These are phyloP conservation scores for Lithobates sylvaticus DNA, from an alignment of 2,797 vertebrate species.

Conservation along the genomic window DNA sequence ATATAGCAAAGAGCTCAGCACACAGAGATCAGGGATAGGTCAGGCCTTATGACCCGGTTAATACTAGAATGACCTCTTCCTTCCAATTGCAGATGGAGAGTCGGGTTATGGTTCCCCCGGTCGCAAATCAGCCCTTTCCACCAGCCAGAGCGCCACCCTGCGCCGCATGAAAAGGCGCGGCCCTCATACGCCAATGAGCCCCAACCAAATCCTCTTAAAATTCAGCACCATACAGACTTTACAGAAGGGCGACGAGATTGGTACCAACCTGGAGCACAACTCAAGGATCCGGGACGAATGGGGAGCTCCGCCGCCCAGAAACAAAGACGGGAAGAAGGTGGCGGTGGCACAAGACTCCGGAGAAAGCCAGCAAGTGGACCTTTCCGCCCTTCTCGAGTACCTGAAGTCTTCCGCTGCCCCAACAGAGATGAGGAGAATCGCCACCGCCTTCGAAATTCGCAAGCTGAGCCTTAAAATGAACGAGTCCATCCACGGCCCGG, in stretches of 20 bases:
- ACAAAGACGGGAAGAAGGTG: accelerated
- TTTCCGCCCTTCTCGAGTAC: slow-evolving; percentile 22
- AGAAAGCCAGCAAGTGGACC: slow-evolving; percentile 36
- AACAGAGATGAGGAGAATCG: slow-evolving; percentile 64
- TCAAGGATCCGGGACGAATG: slow-evolving; percentile 68
- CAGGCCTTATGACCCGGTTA: neutral
- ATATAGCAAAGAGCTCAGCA: too few species aligned
- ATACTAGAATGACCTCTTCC: neutral
- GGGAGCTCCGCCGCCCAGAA: slow-evolving; percentile 60
- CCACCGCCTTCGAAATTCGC: slow-evolving; percentile 67
- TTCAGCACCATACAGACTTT: slow-evolving; percentile 70
- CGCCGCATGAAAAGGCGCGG: slow-evolving; percentile 67
- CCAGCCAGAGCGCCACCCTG: slow-evolving; percentile 66
- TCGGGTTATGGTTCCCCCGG: neutral
- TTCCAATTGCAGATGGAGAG: slow-evolving; percentile 54
- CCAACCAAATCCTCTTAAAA: slow-evolving; percentile 74
- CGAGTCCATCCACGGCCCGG: slow-evolving; percentile 63
- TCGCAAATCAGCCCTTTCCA: neutral
- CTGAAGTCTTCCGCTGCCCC: slow-evolving; percentile 31
- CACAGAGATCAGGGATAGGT: too few species aligned
- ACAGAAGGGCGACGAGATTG: slow-evolving; percentile 56
- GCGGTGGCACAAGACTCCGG: slow-evolving; percentile 12
- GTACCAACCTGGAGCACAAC: slow-evolving; percentile 68
- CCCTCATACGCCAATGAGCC: slow-evolving; percentile 62
- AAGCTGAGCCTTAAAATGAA: slow-evolving; percentile 67